phyloP scores from a whole-genome alignment of 2,888 invertebrate genomes.

The Empis stercorea region DNA sequence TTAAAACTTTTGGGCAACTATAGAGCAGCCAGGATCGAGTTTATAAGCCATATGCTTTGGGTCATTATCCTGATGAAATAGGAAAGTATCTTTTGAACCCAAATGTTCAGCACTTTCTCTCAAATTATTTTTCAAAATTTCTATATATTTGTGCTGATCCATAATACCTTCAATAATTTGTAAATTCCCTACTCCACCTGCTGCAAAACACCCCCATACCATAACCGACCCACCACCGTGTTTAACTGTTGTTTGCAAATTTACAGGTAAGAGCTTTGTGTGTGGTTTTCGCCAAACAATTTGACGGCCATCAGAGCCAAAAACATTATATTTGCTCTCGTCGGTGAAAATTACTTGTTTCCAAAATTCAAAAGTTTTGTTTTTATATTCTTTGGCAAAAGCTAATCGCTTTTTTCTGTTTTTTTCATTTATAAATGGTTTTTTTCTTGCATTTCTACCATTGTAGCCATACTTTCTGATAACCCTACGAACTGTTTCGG shows the following conservation, averaged over 20 bases:
- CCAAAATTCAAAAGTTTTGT: constrained; percentile 14
- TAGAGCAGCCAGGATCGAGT: constrained; percentile 5
- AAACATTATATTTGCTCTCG: constrained; percentile 13
- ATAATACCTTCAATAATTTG: constrained; percentile 13
- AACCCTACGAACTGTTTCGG: neutral
- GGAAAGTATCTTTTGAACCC: neutral
- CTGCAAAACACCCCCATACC: constrained; percentile 18
- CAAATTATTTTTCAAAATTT: constrained; percentile 3
- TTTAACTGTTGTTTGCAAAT: constrained; percentile 17
- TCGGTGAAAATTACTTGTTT: too few relatives aligned
- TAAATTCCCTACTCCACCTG: constrained; percentile 15
- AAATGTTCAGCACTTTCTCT: constrained; percentile 1
- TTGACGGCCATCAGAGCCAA: constrained; percentile 7
- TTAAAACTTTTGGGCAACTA: constrained; percentile 4
- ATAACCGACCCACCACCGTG: constrained; percentile 20
- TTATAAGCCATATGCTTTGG: constrained; percentile 5
- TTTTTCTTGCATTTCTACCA: neutral
- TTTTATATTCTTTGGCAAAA: neutral
- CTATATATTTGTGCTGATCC: neutral
- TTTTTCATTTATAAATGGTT: too few relatives aligned
- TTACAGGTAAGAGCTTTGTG: too few relatives aligned
- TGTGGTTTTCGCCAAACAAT: constrained; percentile 15
- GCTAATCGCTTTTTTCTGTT: neutral
- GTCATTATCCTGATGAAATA: constrained; percentile 8
- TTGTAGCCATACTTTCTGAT: neutral